Percentiles rank a stretch among this genome's conserved stretches.
Conservation (phyloP, 2,888 invertebrate genomes). For the Apodemia zela region DNA sequence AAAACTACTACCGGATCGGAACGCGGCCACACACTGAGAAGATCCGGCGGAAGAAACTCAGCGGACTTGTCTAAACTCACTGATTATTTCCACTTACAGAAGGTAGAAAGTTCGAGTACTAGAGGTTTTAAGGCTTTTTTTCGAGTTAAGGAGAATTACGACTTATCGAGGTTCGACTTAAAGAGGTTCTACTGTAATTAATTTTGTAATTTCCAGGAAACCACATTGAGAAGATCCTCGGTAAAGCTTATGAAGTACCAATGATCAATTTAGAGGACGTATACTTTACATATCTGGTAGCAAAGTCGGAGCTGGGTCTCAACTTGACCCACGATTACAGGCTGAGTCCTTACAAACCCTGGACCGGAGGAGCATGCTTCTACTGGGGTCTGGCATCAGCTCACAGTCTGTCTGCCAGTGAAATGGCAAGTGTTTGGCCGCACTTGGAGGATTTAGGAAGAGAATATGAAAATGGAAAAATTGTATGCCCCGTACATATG, state of each 20-base stretch:
- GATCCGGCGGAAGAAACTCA: too few species aligned
- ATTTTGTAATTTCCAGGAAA: slow-evolving; percentile 46
- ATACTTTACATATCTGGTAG: slow-evolving; percentile 85
- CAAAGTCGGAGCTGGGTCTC: slow-evolving; percentile 71
- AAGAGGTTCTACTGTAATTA: too few species aligned
- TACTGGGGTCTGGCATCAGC: slow-evolving; percentile 48
- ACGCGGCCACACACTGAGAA: too few species aligned
- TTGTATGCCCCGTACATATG: slow-evolving; percentile 39
- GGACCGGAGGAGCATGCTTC: slow-evolving; percentile 44
- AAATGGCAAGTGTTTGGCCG: slow-evolving; percentile 46
- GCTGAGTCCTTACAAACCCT: slow-evolving; percentile 58
- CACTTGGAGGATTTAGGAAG: slow-evolving; percentile 35
- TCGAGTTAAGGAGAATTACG: too few species aligned
- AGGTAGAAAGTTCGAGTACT: too few species aligned
- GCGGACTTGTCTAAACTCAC: too few species aligned
- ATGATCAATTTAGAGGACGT: slow-evolving; percentile 86
- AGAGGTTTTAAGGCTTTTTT: too few species aligned
- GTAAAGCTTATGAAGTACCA: slow-evolving; percentile 76
- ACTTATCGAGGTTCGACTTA: too few species aligned
- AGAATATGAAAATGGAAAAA: slow-evolving; percentile 25
- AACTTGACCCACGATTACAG: slow-evolving; percentile 78
- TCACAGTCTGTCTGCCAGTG: slow-evolving; percentile 47
- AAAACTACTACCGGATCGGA: too few species aligned
- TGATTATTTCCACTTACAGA: too few species aligned
- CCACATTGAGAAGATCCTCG: slow-evolving; percentile 60